Evolutionary conservation across 1,140 invertebrate genomes (phyloP).

Genomic region (Trichogramma pretiosum): DNA sequence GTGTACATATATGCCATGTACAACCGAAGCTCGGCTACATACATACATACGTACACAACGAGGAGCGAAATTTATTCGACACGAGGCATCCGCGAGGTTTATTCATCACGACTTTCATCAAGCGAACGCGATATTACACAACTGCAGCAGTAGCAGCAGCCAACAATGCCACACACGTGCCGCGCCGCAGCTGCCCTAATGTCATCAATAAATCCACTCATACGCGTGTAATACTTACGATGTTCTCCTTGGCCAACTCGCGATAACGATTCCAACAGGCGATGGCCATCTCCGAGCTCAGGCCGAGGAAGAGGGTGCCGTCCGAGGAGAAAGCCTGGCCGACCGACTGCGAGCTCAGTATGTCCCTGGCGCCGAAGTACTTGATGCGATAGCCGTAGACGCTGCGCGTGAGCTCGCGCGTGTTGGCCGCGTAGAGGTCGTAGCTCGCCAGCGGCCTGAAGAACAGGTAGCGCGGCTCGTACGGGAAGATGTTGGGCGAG

Average conservation of each 20-base stretch:
- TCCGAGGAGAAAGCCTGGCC: conserved; percentile 30
- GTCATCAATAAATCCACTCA: no score
- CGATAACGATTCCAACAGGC: conserved; percentile 31
- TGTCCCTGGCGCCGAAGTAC: conserved; percentile 10
- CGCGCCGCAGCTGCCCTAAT: no score
- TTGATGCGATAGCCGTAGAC: conserved; percentile 13
- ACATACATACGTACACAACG: no score
- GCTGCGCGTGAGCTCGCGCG: conserved; percentile 10
- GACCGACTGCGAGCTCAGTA: conserved; percentile 23
- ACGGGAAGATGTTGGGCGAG: conserved; percentile 50
- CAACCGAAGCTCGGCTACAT: no score
- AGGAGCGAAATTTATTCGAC: no score
- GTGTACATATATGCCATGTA: no score
- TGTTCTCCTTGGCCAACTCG: conserved; percentile 13
- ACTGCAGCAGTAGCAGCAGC: no score
- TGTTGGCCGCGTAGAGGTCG: conserved; percentile 53
- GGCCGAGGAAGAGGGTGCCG: conserved; percentile 30
- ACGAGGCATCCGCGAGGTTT: no score
- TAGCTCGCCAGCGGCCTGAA: conserved; percentile 62
- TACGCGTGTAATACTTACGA: no score
- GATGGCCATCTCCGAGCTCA: conserved; percentile 25
- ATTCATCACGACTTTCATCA: no score
- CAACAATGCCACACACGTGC: no score
- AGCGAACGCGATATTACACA: no score
- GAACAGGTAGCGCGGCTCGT: conserved; percentile 42